phyloP scores from a whole-genome alignment of 2,797 vertebrate species.

The Pelodytes ibericus region DNA sequence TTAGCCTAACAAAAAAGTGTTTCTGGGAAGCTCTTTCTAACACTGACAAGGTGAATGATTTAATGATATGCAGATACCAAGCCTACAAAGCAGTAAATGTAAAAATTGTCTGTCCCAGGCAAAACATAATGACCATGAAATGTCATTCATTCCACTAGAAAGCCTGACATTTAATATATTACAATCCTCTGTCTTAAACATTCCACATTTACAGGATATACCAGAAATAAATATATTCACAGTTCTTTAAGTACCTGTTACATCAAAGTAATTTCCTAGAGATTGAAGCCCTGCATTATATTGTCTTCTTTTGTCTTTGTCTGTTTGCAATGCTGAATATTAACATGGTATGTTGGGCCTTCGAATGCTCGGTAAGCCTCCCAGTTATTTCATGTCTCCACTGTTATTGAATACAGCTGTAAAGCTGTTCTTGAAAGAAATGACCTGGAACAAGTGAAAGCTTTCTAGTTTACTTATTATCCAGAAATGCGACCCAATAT shows the following conservation, averaged over 20 bases:
- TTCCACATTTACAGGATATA: conserved; percentile 37
- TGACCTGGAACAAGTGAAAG: conserved; percentile 9
- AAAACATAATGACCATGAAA: conserved; percentile 53
- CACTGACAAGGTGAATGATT: conserved; percentile 42
- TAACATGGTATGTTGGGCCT: not conserved
- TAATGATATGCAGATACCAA: conserved; percentile 45
- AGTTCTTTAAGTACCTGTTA: conserved; percentile 37
- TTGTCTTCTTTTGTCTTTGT: conserved; percentile 20
- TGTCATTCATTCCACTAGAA: conserved; percentile 54
- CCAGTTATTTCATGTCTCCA: not conserved
- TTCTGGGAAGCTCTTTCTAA: conserved; percentile 22
- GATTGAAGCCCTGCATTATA: conserved; percentile 16
- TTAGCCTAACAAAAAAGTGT: conserved; percentile 13
- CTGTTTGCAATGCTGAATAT: conserved; percentile 18
- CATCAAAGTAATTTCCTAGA: conserved; percentile 47
- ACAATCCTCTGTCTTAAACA: conserved; percentile 49
- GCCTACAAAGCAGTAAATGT: conserved; percentile 42
- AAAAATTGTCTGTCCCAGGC: conserved; percentile 44
- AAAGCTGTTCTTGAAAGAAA: not conserved
- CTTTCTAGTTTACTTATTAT: conserved; percentile 5
- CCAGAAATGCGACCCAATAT: conserved; percentile 2
- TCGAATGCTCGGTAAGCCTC: not conserved
- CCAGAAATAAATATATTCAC: conserved; percentile 41
- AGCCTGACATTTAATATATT: conserved; percentile 53
- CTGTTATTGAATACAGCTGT: not conserved